Evolutionary conservation across 2,888 invertebrate genomes (phyloP).

Genomic region (Aproaerema taeniolella): DNA sequence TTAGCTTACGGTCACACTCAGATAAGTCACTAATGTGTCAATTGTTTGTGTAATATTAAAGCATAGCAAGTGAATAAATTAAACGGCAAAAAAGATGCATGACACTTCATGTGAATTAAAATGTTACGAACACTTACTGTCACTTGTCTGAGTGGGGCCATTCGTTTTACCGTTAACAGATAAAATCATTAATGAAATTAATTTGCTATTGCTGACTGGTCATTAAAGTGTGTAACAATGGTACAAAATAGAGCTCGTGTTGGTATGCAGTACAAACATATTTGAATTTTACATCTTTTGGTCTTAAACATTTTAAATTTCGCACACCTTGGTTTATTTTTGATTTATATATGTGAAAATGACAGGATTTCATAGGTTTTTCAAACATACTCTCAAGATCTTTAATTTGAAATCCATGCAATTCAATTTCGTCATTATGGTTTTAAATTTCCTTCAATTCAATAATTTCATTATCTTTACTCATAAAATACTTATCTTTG

Average conservation of each 20-base stretch:
- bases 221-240: slow-evolving; percentile 14
- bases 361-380: slow-evolving; percentile 10
- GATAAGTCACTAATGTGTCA: too few relatives aligned
- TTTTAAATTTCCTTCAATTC: neutral
- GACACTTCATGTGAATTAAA: too few relatives aligned
- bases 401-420: slow-evolving; percentile 3
- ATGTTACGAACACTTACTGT: too few relatives aligned
- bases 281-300: slow-evolving; percentile 14
- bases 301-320: neutral
- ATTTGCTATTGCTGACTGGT: neutral
- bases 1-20: too few relatives aligned
- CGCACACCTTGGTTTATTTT: neutral
- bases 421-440: slow-evolving; percentile 1
- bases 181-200: too few relatives aligned
- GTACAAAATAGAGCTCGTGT: slow-evolving; percentile 10
- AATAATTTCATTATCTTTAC: neutral
- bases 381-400: slow-evolving; percentile 3
- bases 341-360: slow-evolving; percentile 9
- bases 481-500: neutral
- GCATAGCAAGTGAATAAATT: too few relatives aligned
- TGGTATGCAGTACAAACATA: slow-evolving; percentile 12
- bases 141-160: too few relatives aligned
- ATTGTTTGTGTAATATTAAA: too few relatives aligned
- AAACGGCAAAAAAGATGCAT: too few relatives aligned
- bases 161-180: too few relatives aligned